Percentiles rank a stretch among this genome's conserved stretches.
phyloP scores from a whole-genome alignment of 2,113 vertebrate species.

The Alethe diademata region DNA sequence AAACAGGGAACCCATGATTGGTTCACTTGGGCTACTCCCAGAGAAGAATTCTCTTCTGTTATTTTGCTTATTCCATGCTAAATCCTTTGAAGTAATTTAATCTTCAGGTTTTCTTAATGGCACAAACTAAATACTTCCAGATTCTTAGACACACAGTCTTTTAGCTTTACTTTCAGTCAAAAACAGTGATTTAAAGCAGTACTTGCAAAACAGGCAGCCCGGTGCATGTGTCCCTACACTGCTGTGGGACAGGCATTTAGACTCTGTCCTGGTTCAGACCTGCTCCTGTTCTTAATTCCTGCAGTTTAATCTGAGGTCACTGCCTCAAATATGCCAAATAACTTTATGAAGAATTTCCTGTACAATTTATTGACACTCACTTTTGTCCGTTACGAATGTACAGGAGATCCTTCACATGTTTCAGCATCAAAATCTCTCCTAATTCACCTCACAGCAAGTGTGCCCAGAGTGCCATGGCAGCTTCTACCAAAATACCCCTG shows the following conservation, averaged over 20 bases:
- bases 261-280: neutral
- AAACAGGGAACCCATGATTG: neutral
- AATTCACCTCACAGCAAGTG: neutral
- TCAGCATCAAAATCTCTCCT: neutral
- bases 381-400: neutral
- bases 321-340: neutral
- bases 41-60: neutral
- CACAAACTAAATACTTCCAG: neutral
- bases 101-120: neutral
- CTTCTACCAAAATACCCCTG: neutral
- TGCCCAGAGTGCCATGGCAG: neutral
- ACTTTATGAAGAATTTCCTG: neutral
- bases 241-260: neutral
- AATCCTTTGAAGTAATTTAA: neutral
- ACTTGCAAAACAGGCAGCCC: neutral
- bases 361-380: neutral
- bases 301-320: neutral
- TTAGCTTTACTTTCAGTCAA: neutral
- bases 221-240: neutral
- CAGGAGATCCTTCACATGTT: neutral
- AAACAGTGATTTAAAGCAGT: neutral
- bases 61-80: neutral
- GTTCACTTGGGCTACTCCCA: neutral
- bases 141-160: neutral
- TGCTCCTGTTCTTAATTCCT: neutral